Conservation (phyloP, 2,797 vertebrate species). For the Natrix natrix region DNA sequence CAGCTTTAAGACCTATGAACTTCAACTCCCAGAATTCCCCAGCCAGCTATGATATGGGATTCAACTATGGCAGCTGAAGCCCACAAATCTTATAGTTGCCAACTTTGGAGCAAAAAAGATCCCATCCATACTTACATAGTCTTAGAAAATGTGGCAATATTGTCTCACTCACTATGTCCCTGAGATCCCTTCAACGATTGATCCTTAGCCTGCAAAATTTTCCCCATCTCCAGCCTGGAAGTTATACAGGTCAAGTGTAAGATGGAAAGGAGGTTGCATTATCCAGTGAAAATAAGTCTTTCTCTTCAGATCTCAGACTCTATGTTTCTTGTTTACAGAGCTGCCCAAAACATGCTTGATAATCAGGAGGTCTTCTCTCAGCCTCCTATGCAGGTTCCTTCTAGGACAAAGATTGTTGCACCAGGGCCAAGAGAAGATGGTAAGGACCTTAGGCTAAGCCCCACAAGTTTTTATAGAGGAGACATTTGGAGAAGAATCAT, state of each 20-base stretch:
- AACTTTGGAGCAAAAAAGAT: not conserved
- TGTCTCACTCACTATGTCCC: not conserved
- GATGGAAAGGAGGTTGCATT: not conserved
- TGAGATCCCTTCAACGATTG: not conserved
- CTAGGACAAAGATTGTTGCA: conserved; percentile 20
- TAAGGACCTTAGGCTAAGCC: not conserved
- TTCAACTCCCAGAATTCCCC: not conserved
- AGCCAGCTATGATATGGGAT: not conserved
- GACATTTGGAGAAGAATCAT: not conserved
- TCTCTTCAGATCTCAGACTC: not conserved
- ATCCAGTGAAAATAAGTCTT: not conserved
- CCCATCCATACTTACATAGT: not conserved
- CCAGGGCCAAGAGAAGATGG: not conserved
- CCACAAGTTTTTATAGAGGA: not conserved
- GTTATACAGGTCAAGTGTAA: not conserved
- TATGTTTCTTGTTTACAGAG: conserved; percentile 7
- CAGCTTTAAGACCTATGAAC: not conserved
- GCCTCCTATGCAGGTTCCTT: not conserved
- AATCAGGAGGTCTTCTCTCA: not conserved
- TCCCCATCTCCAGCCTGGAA: not conserved
- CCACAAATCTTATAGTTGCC: not conserved
- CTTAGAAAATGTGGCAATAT: not conserved
- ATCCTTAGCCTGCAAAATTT: not conserved
- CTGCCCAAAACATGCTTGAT: not conserved
- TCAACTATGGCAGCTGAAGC: not conserved